Evolutionary conservation across 2,113 vertebrate genomes (phyloP).

Genomic region (Romanogobio albipinnatus): DNA sequence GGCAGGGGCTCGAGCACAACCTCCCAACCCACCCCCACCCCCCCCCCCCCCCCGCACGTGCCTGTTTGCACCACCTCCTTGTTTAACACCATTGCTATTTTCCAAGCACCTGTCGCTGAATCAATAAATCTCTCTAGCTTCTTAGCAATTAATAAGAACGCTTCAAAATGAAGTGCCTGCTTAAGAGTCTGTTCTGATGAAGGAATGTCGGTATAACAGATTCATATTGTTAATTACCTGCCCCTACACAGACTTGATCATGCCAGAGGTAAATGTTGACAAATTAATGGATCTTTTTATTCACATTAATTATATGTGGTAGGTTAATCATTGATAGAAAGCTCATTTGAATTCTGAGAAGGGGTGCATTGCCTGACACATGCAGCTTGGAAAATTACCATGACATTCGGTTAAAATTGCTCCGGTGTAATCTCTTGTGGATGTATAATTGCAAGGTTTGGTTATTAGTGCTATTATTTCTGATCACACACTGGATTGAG

Average conservation of each 20-base stretch:
- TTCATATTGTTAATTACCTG: neutral
- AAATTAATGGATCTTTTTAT: slow-evolving; percentile 34
- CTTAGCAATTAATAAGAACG: neutral
- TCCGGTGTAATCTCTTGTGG: neutral
- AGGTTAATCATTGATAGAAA: slow-evolving; percentile 38
- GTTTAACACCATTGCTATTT: neutral
- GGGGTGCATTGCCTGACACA: slow-evolving; percentile 12
- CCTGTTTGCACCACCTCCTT: neutral
- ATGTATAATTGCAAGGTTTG: slow-evolving; percentile 8
- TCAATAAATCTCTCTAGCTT: neutral
- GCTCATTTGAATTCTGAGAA: slow-evolving; percentile 36
- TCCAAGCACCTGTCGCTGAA: neutral
- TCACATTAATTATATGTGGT: slow-evolving; percentile 17
- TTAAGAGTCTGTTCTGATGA: neutral
- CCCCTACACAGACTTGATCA: neutral
- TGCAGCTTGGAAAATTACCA: slow-evolving; percentile 3
- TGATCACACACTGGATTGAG: neutral
- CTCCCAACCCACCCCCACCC: too few species aligned
- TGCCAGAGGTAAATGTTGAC: neutral
- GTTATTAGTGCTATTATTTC: slow-evolving; percentile 9
- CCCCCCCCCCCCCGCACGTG: too few species aligned
- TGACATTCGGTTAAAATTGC: neutral
- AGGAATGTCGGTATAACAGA: neutral
- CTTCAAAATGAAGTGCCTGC: neutral
- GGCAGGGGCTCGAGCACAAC: too few species aligned